Evolutionary conservation across 2,797 vertebrate genomes (phyloP).

Genomic region (Micromesistius poutassou): DNA sequence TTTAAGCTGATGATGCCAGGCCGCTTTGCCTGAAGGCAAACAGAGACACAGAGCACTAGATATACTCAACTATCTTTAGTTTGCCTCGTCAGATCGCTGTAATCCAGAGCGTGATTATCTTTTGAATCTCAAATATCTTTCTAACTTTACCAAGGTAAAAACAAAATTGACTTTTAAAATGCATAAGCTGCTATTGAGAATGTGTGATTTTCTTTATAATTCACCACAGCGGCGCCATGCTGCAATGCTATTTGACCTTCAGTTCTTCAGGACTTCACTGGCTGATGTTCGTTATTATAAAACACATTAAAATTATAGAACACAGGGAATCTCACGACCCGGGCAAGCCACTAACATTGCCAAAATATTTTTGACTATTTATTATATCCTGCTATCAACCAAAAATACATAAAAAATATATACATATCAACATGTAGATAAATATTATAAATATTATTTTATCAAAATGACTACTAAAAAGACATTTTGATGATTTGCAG

Average conservation of each 20-base stretch:
- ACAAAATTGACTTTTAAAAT: neutral
- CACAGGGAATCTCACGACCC: too few species aligned
- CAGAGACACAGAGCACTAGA: too few species aligned
- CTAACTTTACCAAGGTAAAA: neutral
- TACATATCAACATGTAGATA: too few species aligned
- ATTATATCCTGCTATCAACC: neutral
- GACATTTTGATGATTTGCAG: neutral
- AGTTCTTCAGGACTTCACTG: too few species aligned
- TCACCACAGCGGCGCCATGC: neutral
- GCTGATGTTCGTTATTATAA: too few species aligned
- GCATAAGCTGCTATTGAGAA: neutral
- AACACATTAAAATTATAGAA: too few species aligned
- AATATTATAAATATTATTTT: neutral
- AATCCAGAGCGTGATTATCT: too few species aligned
- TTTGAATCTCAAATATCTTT: neutral
- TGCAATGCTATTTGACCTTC: neutral
- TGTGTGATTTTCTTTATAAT: neutral
- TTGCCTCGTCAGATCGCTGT: too few species aligned
- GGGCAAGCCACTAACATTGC: too few species aligned
- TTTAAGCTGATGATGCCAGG: too few species aligned
- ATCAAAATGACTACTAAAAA: neutral
- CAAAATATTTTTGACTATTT: too few species aligned
- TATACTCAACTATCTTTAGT: too few species aligned
- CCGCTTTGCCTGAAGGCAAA: neutral
- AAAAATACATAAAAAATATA: neutral